phyloP scores from a whole-genome alignment of 2,888 invertebrate genomes.

The Coremacera marginata region DNA sequence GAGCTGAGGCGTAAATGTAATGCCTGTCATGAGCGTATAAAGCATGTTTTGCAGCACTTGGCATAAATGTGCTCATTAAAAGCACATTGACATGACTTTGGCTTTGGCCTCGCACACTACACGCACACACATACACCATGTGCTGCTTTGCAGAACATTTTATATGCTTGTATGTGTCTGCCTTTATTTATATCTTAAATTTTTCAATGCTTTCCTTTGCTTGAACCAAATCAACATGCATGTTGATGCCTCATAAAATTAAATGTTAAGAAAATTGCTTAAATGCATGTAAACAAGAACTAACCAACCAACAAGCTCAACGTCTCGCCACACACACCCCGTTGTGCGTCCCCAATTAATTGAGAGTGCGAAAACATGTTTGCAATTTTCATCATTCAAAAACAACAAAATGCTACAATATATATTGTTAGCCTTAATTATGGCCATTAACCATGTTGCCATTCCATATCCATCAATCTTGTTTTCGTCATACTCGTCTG shows the following conservation, averaged over 20 bases:
- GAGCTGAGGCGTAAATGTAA: neutral
- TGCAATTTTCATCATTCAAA: too few species aligned
- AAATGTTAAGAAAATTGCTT: conserved; percentile 28
- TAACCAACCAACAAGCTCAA: neutral
- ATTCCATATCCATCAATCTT: too few species aligned
- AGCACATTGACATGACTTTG: conserved; percentile 54
- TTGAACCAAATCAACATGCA: neutral
- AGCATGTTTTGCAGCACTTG: conserved; percentile 50
- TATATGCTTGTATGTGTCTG: neutral
- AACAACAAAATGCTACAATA: too few species aligned
- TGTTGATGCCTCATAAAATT: conserved; percentile 21
- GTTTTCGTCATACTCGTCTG: too few species aligned
- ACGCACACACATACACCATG: neutral
- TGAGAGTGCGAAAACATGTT: conserved; percentile 31
- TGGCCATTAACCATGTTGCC: too few species aligned
- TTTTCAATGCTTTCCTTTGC: neutral
- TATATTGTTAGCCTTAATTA: too few species aligned
- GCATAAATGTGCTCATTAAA: conserved; percentile 57
- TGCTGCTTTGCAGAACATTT: neutral
- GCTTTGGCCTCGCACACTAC: conserved; percentile 21
- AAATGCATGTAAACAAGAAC: neutral
- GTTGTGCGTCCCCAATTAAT: conserved; percentile 25
- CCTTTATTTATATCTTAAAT: neutral
- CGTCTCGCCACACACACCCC: neutral
- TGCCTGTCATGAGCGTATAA: conserved; percentile 1